Base-by-base conservation (phyloP, 2,797 vertebrate genomes). In the Tapirus indicus region DNA sequence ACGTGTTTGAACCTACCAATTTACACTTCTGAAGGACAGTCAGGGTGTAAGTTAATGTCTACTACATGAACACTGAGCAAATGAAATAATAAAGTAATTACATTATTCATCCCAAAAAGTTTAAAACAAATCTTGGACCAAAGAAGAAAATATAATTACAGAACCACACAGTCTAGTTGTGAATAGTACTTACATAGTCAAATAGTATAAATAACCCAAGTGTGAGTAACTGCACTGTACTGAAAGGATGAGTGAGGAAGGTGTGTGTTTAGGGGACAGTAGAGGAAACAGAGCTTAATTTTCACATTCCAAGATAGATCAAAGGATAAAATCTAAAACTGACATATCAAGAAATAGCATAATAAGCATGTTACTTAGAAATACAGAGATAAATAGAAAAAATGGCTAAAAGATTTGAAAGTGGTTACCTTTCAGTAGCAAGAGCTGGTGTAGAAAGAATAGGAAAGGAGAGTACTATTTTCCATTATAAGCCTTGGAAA, bases 61-160 rank as follows among this genome's bases (percentile, higher is more conserved):
- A 32, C 21, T 69, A 79, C n/a, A 87, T 77, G 25, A 95, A 94
- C 9, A 62, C 9, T 82, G 27, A 92, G 21, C 32, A 95, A 92
- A 71, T 44, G 2, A 93, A 91, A 35, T 41, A 91, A 68, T 56
- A 87, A 69, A 2, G 32, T 32, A 92, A 72, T 95, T 90, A 74
- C 2, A 78, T 49, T 75, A 88, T 79, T 86, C 93, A 91, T 54
- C 60, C 17, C 16, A 83, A 86, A 94, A 88, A 47, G n/a, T 32
- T 71, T 62, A 56, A 75, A 92, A 23, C 18, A 92, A 94, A 93
- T 93, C 84, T n/a, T 95, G 16, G 8, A 78, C 6, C 25, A 88
- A 85, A 96, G 60, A 56, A 85, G 74, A 25, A 75, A 91, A 72
- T 87, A 52, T 13, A 82, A 94, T 85, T 83, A 97, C 8, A 75